These are phyloP conservation scores for Aricia agestis DNA, from an alignment of 1,140 invertebrate genomes.

Conservation along the genomic window DNA sequence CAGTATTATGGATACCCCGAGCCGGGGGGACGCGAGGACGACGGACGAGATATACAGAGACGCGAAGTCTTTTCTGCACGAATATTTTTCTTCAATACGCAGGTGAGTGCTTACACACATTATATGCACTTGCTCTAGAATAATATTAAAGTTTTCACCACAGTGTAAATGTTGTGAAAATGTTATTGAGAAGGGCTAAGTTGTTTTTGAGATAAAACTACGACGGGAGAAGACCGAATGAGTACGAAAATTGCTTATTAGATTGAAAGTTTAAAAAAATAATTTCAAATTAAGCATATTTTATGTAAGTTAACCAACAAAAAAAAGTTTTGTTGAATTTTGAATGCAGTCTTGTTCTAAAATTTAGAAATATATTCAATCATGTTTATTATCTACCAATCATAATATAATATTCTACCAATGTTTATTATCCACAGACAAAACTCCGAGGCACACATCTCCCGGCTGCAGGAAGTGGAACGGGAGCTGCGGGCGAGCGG, in stretches of 20 bases:
- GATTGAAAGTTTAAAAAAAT: too few species aligned
- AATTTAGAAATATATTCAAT: too few species aligned
- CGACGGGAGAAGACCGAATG: too few species aligned
- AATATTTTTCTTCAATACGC: conserved; percentile 91
- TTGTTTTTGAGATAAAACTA: background rate
- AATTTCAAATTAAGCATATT: too few species aligned
- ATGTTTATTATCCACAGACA: conserved; percentile 77
- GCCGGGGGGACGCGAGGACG: conserved; percentile 73
- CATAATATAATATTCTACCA: too few species aligned
- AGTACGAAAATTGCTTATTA: too few species aligned
- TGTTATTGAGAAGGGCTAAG: background rate
- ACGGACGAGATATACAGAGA: conserved; percentile 81
- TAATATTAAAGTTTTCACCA: background rate
- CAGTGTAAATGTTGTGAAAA: background rate
- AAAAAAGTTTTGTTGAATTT: too few species aligned
- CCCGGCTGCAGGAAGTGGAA: conserved; percentile 86
- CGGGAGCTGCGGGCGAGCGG: conserved; percentile 84
- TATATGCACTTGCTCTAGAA: conserved; percentile 9
- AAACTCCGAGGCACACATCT: conserved; percentile 83
- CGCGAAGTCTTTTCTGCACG: conserved; percentile 90
- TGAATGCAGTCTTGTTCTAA: too few species aligned
- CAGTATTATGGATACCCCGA: conserved; percentile 82
- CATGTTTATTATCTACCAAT: too few species aligned
- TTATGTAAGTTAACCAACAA: too few species aligned
- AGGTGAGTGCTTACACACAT: conserved; percentile 78